Evolutionary conservation across 2,113 vertebrate species (phyloP).

Genomic region (Phrynosoma blainvillii): DNA sequence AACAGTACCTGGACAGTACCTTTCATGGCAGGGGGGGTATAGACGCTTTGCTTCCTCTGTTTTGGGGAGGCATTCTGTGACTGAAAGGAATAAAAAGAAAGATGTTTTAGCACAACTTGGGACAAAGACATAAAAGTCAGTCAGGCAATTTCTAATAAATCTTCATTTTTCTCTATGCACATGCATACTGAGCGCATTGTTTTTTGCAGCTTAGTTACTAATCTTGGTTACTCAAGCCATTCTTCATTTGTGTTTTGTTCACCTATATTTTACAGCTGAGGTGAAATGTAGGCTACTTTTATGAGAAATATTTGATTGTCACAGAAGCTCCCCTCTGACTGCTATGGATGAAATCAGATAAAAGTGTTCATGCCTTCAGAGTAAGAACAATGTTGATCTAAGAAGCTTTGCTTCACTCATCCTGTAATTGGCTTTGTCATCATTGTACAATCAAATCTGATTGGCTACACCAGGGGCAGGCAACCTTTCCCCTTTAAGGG

Average conservation of each 20-base stretch:
- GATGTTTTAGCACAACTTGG: background rate
- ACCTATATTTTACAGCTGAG: background rate
- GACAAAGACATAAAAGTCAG: slow-evolving; percentile 24
- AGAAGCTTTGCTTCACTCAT: background rate
- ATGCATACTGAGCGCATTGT: background rate
- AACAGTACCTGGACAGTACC: slow-evolving; percentile 80
- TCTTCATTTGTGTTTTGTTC: background rate
- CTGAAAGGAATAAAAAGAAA: slow-evolving; percentile 52
- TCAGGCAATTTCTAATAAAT: accelerated
- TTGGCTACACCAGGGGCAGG: no score
- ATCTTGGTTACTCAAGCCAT: background rate
- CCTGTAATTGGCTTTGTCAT: background rate
- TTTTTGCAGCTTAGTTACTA: background rate
- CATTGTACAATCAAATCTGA: background rate
- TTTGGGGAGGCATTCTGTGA: slow-evolving; percentile 81
- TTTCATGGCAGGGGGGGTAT: slow-evolving; percentile 86
- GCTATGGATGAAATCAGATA: background rate
- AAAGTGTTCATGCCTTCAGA: background rate
- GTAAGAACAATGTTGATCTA: background rate
- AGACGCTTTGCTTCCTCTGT: slow-evolving; percentile 91
- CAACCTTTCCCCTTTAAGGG: no score
- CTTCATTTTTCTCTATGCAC: accelerated
- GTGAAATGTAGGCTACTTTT: background rate
- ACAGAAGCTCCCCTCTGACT: no score
- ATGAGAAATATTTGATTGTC: no score